phyloP scores from a whole-genome alignment of 2,113 vertebrate species.

The Daubentonia madagascariensis region DNA sequence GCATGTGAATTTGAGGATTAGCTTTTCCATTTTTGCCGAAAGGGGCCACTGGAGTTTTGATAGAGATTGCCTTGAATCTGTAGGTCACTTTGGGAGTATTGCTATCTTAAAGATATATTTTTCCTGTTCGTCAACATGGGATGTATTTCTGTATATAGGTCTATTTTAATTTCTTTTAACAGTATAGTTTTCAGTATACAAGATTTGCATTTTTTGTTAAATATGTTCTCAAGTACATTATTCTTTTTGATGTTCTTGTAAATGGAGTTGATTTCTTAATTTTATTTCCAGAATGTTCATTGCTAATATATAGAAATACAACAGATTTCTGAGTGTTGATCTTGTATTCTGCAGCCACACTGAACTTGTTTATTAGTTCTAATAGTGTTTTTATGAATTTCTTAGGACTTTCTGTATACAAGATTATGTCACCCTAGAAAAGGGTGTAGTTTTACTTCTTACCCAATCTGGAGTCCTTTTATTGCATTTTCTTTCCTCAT shows the following conservation, averaged over 20 bases:
- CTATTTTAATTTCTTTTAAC: not conserved
- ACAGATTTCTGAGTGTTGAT: not conserved
- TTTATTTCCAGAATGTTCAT: not conserved
- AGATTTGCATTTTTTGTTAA: not conserved
- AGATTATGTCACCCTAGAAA: not conserved
- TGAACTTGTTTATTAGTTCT: not conserved
- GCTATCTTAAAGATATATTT: not conserved
- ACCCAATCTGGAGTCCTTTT: not conserved
- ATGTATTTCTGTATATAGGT: not conserved
- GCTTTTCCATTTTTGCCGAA: not conserved
- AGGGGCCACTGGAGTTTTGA: conserved; percentile 7
- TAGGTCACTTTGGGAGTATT: not conserved
- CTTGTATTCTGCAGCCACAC: not conserved
- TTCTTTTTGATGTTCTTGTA: not conserved
- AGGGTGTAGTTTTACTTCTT: not conserved
- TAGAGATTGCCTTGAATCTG: not conserved
- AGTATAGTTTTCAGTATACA: not conserved
- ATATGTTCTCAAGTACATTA: not conserved
- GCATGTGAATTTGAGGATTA: not conserved
- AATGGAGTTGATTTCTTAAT: not conserved
- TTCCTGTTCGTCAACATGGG: not conserved
- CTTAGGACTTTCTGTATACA: not conserved
- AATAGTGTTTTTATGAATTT: not conserved
- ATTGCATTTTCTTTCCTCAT: not conserved
- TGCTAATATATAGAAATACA: not conserved